phyloP scores from a whole-genome alignment of 2,888 invertebrate species.

The Cerastis rubricosa region DNA sequence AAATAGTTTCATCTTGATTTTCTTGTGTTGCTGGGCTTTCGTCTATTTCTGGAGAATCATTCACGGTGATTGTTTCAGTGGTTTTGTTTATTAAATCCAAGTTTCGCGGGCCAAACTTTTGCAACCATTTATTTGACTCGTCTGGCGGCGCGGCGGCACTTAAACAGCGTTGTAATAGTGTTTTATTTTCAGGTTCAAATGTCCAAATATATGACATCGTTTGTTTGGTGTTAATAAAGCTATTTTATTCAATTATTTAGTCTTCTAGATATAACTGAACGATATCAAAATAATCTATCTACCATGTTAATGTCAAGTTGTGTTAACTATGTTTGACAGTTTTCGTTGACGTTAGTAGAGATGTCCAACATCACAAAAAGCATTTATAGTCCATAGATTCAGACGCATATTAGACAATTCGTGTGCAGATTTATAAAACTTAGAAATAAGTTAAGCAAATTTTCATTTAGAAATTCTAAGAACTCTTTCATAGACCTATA shows the following conservation, averaged over 20 bases:
- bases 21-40: conserved; percentile 10
- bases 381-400: conserved; percentile 12
- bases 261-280: neutral
- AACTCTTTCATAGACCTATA: neutral
- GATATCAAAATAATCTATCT: neutral
- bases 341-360: conserved; percentile 11
- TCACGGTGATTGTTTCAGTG: conserved; percentile 23
- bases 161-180: conserved; percentile 68
- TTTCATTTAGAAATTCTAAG: neutral
- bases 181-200: conserved; percentile 72
- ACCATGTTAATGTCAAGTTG: neutral
- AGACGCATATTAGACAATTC: neutral
- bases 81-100: conserved; percentile 32
- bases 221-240: neutral
- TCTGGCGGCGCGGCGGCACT: conserved; percentile 66
- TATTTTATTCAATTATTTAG: neutral
- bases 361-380: neutral
- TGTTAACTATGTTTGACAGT: neutral
- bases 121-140: conserved; percentile 74
- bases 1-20: conserved; percentile 34
- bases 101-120: conserved; percentile 68
- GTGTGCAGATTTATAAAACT: neutral
- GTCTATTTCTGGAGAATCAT: conserved; percentile 37
- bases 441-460: neutral
- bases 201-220: conserved; percentile 76